Conservation (phyloP, 1,140 invertebrate genomes). For the Pantala flavescens region DNA sequence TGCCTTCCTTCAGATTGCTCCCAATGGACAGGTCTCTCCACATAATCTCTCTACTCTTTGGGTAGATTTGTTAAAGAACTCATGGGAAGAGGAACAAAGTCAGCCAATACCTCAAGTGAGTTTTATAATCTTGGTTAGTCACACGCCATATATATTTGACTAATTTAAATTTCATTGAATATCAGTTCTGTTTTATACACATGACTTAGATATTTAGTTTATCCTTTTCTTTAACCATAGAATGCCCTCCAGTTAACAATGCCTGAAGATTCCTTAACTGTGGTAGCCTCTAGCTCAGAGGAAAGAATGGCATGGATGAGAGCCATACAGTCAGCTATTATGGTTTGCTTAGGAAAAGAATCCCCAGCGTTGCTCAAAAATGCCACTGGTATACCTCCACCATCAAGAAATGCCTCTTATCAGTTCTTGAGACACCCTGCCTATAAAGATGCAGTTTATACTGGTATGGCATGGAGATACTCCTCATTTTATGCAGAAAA, state of each 20-base stretch:
- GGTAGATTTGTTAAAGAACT: constrained; percentile 53
- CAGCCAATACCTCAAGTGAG: not conserved
- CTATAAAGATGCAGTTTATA: constrained; percentile 68
- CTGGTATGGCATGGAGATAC: constrained; percentile 28
- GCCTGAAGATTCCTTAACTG: constrained; percentile 63
- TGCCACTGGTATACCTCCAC: constrained; percentile 54
- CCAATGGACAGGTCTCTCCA: constrained; percentile 43
- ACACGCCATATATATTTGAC: constrained; percentile 10
- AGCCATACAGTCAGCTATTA: constrained; percentile 34
- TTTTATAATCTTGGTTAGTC: constrained; percentile 19
- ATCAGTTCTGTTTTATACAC: too few species aligned
- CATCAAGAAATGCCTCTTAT: constrained; percentile 56
- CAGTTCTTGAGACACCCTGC: constrained; percentile 58
- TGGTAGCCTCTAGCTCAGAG: constrained; percentile 51
- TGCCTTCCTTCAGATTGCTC: constrained; percentile 57
- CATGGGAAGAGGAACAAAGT: constrained; percentile 37
- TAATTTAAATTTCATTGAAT: too few species aligned
- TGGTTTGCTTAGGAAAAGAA: constrained; percentile 24
- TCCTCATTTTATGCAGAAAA: too few species aligned
- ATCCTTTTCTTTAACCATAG: constrained; percentile 29
- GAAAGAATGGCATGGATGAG: constrained; percentile 69
- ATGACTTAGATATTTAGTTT: too few species aligned
- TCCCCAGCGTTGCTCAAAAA: constrained; percentile 32
- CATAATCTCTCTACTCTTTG: constrained; percentile 65
- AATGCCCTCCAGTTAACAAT: constrained; percentile 57